Percentiles rank a stretch among this genome's conserved stretches.
phyloP scores from a whole-genome alignment of 2,888 invertebrate species.

The Scaptomyza cyrtandrae region DNA sequence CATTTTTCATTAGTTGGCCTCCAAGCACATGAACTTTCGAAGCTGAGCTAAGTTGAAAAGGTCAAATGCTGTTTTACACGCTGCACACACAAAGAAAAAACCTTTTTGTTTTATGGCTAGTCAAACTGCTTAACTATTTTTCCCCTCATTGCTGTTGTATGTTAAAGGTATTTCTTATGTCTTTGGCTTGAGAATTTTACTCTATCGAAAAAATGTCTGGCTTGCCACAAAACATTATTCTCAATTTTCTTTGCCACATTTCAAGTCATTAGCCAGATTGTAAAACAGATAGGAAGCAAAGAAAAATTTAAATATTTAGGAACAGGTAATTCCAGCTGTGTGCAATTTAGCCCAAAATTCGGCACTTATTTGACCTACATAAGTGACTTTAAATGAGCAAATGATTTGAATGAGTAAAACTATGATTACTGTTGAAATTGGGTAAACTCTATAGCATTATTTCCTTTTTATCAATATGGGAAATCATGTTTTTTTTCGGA shows the following conservation, averaged over 20 bases:
- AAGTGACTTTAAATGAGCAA: background rate
- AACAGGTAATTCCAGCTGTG: conserved; percentile 1
- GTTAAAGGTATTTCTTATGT: conserved; percentile 45
- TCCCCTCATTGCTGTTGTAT: conserved; percentile 25
- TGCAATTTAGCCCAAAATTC: conserved; percentile 2
- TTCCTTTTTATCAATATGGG: background rate
- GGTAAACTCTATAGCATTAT: background rate
- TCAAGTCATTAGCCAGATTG: conserved; percentile 62
- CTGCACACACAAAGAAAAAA: conserved; percentile 56
- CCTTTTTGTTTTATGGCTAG: conserved; percentile 60
- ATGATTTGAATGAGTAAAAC: background rate
- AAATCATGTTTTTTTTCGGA: background rate
- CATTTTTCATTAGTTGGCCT: conserved; percentile 63
- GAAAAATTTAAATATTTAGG: conserved; percentile 16
- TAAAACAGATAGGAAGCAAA: conserved; percentile 53
- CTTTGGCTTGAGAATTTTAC: conserved; percentile 36
- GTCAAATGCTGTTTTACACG: conserved; percentile 68
- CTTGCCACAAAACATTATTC: conserved; percentile 33
- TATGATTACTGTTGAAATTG: background rate
- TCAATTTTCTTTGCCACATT: conserved; percentile 38
- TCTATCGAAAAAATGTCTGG: conserved; percentile 41
- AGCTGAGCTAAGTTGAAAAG: conserved; percentile 66
- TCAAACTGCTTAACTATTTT: conserved; percentile 40
- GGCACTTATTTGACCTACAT: conserved; percentile 7
- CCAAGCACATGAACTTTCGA: conserved; percentile 73